phyloP scores from a whole-genome alignment of 2,888 invertebrate species.

The Ophioninae sp. region DNA sequence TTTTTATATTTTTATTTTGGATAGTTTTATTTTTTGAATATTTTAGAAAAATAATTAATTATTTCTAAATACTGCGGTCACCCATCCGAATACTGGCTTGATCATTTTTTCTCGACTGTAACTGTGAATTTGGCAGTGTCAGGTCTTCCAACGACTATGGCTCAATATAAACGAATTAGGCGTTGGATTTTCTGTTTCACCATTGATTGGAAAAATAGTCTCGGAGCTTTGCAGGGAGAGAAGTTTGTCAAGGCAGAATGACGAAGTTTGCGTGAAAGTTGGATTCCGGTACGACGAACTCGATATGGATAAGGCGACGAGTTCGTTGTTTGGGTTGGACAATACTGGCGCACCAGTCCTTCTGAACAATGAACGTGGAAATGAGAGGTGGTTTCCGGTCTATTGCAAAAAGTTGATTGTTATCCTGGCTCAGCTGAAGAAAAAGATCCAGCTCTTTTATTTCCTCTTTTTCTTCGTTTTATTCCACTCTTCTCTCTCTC shows the following conservation, averaged over 20 bases:
- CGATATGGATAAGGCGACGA: slow-evolving; percentile 36
- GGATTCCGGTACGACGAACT: slow-evolving; percentile 12
- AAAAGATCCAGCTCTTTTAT: slow-evolving; percentile 48
- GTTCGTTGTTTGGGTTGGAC: slow-evolving; percentile 32
- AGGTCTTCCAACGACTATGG: no score
- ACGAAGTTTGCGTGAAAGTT: slow-evolving; percentile 30
- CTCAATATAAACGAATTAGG: background rate
- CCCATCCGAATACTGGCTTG: background rate
- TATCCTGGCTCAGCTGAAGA: slow-evolving; percentile 43
- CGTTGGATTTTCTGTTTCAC: background rate
- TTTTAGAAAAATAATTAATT: no score
- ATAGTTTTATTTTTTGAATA: no score
- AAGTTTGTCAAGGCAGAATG: slow-evolving; percentile 16
- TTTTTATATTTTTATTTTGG: no score
- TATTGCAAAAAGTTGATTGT: slow-evolving; percentile 57
- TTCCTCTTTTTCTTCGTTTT: slow-evolving; percentile 20
- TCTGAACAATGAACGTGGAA: slow-evolving; percentile 56
- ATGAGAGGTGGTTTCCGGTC: slow-evolving; percentile 48
- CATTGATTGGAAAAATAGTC: background rate
- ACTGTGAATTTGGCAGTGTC: background rate
- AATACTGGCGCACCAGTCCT: slow-evolving; percentile 53
- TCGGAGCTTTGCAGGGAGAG: background rate
- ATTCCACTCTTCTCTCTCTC: no score
- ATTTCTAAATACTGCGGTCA: background rate
- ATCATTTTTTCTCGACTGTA: background rate